These are phyloP conservation scores for Crotalus tigris DNA, from an alignment of 2,113 vertebrate genomes.

Conservation along the genomic window DNA sequence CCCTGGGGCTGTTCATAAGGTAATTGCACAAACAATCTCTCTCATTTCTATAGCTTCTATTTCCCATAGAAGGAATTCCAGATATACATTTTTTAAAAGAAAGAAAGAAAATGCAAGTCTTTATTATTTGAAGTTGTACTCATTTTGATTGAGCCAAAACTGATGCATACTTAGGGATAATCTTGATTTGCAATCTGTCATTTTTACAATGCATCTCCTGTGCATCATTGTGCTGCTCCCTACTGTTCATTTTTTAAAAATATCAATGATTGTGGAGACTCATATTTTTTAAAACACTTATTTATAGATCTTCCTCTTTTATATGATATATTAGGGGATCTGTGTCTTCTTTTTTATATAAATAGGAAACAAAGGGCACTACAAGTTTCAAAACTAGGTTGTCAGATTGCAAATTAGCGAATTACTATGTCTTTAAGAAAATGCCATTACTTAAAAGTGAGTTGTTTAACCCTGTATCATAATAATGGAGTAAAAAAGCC, in stretches of 20 bases:
- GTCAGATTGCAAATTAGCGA: neutral
- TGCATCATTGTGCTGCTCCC: conserved; percentile 15
- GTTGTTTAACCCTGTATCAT: neutral
- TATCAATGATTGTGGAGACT: neutral
- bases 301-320: neutral
- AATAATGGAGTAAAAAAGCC: neutral
- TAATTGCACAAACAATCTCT: conserved; percentile 4
- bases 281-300: neutral
- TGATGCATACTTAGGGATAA: neutral
- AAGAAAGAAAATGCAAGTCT: neutral
- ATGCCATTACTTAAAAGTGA: neutral
- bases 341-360: neutral
- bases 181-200: conserved; percentile 14
- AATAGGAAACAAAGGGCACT: neutral
- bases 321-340: neutral
- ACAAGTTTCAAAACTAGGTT: neutral
- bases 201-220: neutral
- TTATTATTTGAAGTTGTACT: neutral
- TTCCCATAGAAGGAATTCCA: neutral
- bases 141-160: neutral
- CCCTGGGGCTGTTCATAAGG: conserved; percentile 1
- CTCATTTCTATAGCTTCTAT: neutral
- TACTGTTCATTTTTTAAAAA: conserved; percentile 15
- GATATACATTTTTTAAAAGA: neutral
- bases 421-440: neutral